A percentile compares a stretch with the other conserved stretches of the same genome.
These are phyloP conservation scores for Betta splendens DNA, from an alignment of 2,797 vertebrate genomes.

Conservation along the genomic window DNA sequence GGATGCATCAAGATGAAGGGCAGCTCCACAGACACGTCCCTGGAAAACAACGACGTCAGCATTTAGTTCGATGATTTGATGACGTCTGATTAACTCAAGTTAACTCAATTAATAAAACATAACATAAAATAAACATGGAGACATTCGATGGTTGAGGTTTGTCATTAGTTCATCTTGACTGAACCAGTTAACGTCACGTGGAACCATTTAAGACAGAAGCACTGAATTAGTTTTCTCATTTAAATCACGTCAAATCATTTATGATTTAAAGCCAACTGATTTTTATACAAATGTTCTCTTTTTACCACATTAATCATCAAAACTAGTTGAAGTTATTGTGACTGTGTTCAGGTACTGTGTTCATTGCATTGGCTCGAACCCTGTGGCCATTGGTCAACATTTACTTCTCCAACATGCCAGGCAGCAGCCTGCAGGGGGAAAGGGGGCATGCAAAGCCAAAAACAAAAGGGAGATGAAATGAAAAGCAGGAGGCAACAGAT, in stretches of 20 bases:
- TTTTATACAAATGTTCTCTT: too few species aligned
- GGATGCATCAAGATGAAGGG: conserved; percentile 94
- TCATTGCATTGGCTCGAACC: too few species aligned
- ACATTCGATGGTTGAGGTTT: too few species aligned
- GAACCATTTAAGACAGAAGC: not conserved
- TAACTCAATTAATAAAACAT: too few species aligned
- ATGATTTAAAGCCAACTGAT: too few species aligned
- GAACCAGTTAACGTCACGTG: too few species aligned
- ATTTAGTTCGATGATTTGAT: not conserved
- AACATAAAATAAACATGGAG: too few species aligned
- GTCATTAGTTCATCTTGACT: not conserved
- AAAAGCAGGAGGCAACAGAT: conserved; percentile 50
- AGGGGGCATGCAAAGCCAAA: conserved; percentile 12
- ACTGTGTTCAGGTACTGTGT: too few species aligned
- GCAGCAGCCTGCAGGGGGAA: conserved; percentile 70
- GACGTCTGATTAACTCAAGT: too few species aligned
- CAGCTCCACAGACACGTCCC: conserved; percentile 91
- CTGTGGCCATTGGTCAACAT: conserved; percentile 53
- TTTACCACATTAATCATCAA: too few species aligned
- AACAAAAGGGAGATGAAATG: conserved; percentile 44
- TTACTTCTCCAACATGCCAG: conserved; percentile 80
- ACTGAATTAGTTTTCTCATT: not conserved
- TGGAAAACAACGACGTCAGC: conserved; percentile 45
- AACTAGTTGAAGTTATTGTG: too few species aligned
- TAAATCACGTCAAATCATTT: too few species aligned